Percentiles rank a stretch among this genome's conserved stretches.
phyloP scores from a whole-genome alignment of 2,113 vertebrate species.

The Opisthocomus hoazin region DNA sequence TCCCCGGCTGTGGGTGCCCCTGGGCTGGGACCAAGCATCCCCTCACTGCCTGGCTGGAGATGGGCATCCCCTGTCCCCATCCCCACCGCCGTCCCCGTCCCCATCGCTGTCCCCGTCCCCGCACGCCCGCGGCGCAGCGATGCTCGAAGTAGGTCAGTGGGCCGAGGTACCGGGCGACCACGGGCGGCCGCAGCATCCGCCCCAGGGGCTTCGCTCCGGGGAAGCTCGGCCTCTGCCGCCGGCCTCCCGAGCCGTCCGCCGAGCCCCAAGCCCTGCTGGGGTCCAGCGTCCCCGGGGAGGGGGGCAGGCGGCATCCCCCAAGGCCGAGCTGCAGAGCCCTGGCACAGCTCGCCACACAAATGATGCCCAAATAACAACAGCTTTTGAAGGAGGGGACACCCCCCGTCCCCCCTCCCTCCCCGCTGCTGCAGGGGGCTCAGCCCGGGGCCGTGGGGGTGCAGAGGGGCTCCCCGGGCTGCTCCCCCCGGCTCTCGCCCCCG shows the following conservation, averaged over 20 bases:
- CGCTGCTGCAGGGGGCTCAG: neutral
- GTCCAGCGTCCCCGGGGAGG: accelerated
- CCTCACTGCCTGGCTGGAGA: neutral
- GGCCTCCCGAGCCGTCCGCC: accelerated
- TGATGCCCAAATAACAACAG: accelerated
- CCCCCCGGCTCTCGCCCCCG: accelerated
- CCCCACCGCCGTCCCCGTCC: accelerated
- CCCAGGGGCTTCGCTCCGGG: accelerated
- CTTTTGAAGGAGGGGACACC: neutral
- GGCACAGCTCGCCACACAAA: neutral
- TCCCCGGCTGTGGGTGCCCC: neutral
- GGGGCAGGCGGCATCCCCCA: neutral
- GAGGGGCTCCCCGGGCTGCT: neutral
- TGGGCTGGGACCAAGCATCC: neutral
- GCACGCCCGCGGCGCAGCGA: accelerated
- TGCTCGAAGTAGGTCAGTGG: constrained; percentile 50
- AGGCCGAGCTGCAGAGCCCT: neutral
- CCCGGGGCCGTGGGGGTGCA: accelerated
- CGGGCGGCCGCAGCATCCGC: accelerated
- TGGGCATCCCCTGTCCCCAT: neutral
- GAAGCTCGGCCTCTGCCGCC: neutral
- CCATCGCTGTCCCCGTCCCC: accelerated
- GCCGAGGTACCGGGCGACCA: neutral
- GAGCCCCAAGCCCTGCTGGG: accelerated
- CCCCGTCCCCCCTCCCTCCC: accelerated